Conservation (phyloP, 2,797 vertebrate genomes). For the Cynodonichthys magdalenae region DNA sequence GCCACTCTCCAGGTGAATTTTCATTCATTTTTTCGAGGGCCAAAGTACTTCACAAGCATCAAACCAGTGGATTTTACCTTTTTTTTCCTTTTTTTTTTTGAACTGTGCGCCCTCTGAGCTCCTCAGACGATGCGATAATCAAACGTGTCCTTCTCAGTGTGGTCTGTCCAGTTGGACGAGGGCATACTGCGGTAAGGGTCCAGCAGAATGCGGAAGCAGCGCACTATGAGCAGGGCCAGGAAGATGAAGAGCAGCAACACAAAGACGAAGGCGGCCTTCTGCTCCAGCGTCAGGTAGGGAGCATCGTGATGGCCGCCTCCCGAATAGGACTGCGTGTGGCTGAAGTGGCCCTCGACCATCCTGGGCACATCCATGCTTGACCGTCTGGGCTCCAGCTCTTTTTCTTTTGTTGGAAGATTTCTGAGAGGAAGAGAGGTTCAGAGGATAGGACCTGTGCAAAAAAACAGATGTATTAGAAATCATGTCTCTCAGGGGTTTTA, state of each 20-base stretch:
- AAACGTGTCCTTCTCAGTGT: slow-evolving; percentile 88
- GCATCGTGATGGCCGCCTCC: slow-evolving; percentile 71
- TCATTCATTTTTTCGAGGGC: slow-evolving; percentile 42
- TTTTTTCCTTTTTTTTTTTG: neutral
- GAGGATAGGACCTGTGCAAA: slow-evolving; percentile 49
- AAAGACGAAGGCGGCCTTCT: slow-evolving; percentile 86
- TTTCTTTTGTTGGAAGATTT: slow-evolving; percentile 45
- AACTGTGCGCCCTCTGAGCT: neutral
- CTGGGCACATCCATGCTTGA: slow-evolving; percentile 76
- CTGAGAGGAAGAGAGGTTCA: slow-evolving; percentile 35
- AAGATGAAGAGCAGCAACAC: slow-evolving; percentile 88
- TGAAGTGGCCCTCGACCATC: slow-evolving; percentile 81
- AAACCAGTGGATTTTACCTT: slow-evolving; percentile 10
- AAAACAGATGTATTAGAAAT: slow-evolving; percentile 45
- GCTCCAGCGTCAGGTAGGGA: slow-evolving; percentile 84
- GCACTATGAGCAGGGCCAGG: slow-evolving; percentile 87
- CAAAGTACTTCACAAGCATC: slow-evolving; percentile 31
- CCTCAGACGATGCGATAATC: slow-evolving; percentile 86
- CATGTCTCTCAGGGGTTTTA: slow-evolving; percentile 1
- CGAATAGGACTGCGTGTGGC: slow-evolving; percentile 83
- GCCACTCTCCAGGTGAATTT: slow-evolving; percentile 40
- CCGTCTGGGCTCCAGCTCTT: slow-evolving; percentile 71
- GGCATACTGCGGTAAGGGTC: slow-evolving; percentile 90
- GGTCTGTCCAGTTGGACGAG: slow-evolving; percentile 88
- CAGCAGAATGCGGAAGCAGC: slow-evolving; percentile 88